Evolutionary conservation across 2,888 invertebrate genomes (phyloP).

Genomic region (Lithodes maja): DNA sequence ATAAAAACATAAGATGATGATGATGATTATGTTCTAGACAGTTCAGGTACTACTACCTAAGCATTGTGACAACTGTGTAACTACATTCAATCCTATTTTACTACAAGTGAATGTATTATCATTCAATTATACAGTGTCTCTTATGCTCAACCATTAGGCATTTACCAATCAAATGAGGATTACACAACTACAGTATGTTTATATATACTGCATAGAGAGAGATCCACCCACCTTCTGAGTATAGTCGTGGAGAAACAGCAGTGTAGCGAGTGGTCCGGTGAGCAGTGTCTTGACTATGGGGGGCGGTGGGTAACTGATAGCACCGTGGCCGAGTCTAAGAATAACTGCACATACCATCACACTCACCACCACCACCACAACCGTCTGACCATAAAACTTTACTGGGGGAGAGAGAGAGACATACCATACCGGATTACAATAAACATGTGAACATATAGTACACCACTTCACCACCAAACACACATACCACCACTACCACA

Average conservation of each 20-base stretch:
- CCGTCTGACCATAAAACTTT: constrained; percentile 78
- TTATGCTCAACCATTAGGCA: too few species aligned
- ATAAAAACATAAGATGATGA: too few species aligned
- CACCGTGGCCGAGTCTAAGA: constrained; percentile 33
- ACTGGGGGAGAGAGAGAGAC: constrained; percentile 74
- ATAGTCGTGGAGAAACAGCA: constrained; percentile 29
- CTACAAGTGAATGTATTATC: neutral
- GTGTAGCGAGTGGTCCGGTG: constrained; percentile 45
- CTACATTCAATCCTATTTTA: neutral
- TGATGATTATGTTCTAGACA: too few species aligned
- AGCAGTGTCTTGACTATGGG: constrained; percentile 38
- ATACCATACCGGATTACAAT: too few species aligned
- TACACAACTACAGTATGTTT: neutral
- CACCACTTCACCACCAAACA: too few species aligned
- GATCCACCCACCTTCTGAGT: constrained; percentile 11
- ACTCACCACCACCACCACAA: constrained; percentile 76
- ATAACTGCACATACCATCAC: constrained; percentile 25
- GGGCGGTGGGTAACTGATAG: constrained; percentile 27
- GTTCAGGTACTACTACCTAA: too few species aligned
- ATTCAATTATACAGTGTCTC: neutral
- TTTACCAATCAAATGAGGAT: neutral
- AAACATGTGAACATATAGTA: too few species aligned
- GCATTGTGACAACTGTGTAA: neutral
- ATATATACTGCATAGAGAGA: neutral
- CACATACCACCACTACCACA: too few species aligned